phyloP scores from a whole-genome alignment of 2,888 invertebrate genomes.

The Drosophila birchii region DNA sequence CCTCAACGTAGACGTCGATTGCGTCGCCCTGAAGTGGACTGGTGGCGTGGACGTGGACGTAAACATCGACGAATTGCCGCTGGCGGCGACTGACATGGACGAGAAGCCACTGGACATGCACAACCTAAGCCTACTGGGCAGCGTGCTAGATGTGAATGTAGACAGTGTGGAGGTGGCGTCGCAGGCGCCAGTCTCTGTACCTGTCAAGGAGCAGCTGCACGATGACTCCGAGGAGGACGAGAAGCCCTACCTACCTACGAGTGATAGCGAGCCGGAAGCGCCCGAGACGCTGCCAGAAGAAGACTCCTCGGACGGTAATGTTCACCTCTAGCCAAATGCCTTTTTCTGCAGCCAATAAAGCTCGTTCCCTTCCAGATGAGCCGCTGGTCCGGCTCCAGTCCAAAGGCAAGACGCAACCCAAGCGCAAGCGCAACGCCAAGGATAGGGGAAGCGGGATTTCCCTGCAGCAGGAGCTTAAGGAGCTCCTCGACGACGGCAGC shows the following conservation, averaged over 20 bases:
- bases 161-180: constrained; percentile 68
- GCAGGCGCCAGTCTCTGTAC: not conserved
- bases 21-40: constrained; percentile 64
- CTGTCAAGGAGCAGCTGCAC: constrained; percentile 26
- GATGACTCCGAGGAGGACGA: constrained; percentile 43
- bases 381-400: constrained; percentile 63
- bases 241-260: constrained; percentile 46
- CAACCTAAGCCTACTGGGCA: constrained; percentile 64
- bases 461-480: constrained; percentile 55
- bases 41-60: constrained; percentile 65
- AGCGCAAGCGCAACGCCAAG: constrained; percentile 47
- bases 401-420: constrained; percentile 53
- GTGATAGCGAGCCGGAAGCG: constrained; percentile 24
- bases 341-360: not conserved
- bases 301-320: constrained; percentile 42
- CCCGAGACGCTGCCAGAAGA: constrained; percentile 31
- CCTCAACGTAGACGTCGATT: constrained; percentile 66
- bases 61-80: constrained; percentile 68
- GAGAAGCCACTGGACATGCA: constrained; percentile 71
- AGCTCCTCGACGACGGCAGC: constrained; percentile 46
- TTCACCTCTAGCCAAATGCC: not conserved
- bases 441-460: constrained; percentile 8
- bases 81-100: constrained; percentile 63
- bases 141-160: constrained; percentile 67
- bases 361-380: constrained; percentile 52